Conservation (phyloP, 2,888 invertebrate genomes). For the Acleris sparsana region DNA sequence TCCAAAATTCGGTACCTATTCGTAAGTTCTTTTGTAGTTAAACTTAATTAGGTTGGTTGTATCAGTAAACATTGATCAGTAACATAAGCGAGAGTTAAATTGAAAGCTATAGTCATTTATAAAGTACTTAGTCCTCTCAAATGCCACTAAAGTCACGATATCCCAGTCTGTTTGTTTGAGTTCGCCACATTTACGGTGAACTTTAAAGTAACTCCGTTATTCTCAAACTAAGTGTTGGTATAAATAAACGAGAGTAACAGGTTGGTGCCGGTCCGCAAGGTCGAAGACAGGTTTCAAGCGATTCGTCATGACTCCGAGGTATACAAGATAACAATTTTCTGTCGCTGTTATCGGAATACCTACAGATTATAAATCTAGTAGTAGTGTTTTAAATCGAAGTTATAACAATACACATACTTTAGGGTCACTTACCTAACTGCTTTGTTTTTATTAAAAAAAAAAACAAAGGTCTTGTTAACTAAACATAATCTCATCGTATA, state of each 20-base stretch:
- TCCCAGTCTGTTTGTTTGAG: constrained; percentile 12
- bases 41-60: too few relatives aligned
- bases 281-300: constrained; percentile 64
- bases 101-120: background rate
- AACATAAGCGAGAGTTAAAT: too few relatives aligned
- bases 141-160: constrained; percentile 25
- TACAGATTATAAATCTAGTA: too few relatives aligned
- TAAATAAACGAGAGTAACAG: constrained; percentile 27
- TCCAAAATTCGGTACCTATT: too few relatives aligned
- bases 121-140: constrained; percentile 14
- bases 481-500: too few relatives aligned
- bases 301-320: constrained; percentile 20
- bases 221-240: background rate
- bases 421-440: too few relatives aligned
- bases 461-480: too few relatives aligned
- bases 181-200: constrained; percentile 24
- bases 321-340: constrained; percentile 14
- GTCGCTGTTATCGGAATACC: constrained; percentile 18
- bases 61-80: too few relatives aligned
- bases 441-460: too few relatives aligned
- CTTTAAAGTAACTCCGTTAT: constrained; percentile 7
- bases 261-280: constrained; percentile 57
- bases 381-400: too few relatives aligned
- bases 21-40: too few relatives aligned
- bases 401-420: too few relatives aligned